Base-by-base conservation (phyloP, 2,888 invertebrate genomes). In the Odontocerum albicorne region DNA sequence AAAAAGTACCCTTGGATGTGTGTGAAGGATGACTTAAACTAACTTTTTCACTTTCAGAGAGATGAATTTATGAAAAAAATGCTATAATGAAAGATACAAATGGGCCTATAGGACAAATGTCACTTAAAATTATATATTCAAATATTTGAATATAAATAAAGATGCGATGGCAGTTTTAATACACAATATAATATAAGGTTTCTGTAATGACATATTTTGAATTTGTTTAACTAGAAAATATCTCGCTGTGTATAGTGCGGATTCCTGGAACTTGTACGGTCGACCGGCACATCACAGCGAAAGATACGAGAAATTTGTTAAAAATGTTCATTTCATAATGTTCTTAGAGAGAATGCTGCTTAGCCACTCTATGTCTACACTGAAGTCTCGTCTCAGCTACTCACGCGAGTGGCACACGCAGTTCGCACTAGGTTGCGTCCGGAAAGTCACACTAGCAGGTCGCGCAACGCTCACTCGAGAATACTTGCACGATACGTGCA, bases 121-220 rank as follows among this genome's bases (percentile, higher is more conserved):
- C 51, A 42, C 50, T 50, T 47, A 55, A 17, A 39, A 43, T 46
- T 47, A 50, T 33, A 44, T 47, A 45, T 49, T 54, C 44, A 43
- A 40, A 46, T n/a, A n/a, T 50, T 55, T 49, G 45, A 32, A 44
- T 55, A 52, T 31, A 47, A 53, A 53, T 49, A 49, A 55, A 52
- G 49, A 60, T 53, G 57, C 59, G n/a, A 59, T 53, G 59, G 59
- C 59, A 57, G 59, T 60, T 44, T 52, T 53, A n/a, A n/a, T n/a
- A n/a, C n/a, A n/a, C n/a, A n/a, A n/a, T n/a, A n/a, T n/a, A n/a
- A n/a, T n/a, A n/a, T n/a, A n/a, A n/a, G n/a, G n/a, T n/a, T n/a
- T n/a, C n/a, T 27, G 27, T 27, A 27, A 10, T 4, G 4, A 27
- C 10, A 27, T 27, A 15, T 15, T 8, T 45, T 2, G 50, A 59